A percentile compares a stretch with the other conserved stretches of the same genome.
phyloP scores from a whole-genome alignment of 1,140 invertebrate genomes.

The Zaprionus taronus region DNA sequence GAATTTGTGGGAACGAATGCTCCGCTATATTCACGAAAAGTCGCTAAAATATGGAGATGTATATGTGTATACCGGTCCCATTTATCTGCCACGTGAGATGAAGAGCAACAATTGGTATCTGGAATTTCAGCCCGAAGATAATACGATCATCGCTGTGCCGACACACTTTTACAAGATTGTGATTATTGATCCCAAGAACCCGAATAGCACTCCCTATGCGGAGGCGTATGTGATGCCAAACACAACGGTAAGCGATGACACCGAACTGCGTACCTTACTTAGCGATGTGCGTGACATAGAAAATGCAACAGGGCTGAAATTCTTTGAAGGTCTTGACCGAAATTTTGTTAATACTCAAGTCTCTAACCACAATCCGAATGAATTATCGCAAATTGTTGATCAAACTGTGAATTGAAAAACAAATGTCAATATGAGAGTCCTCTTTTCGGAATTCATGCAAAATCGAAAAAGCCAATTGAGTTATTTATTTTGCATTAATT shows the following conservation, averaged over 20 bases:
- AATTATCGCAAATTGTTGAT: background rate
- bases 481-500: no score
- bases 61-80: slow-evolving; percentile 98
- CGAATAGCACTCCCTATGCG: slow-evolving; percentile 90
- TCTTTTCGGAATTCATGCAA: no score
- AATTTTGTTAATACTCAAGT: slow-evolving; percentile 60
- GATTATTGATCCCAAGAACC: slow-evolving; percentile 88
- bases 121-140: slow-evolving; percentile 97
- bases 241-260: slow-evolving; percentile 89
- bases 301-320: slow-evolving; percentile 94
- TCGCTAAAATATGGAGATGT: slow-evolving; percentile 93
- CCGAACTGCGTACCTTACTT: slow-evolving; percentile 90
- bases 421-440: background rate
- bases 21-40: slow-evolving; percentile 92
- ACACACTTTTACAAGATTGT: slow-evolving; percentile 99
- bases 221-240: slow-evolving; percentile 98
- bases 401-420: background rate
- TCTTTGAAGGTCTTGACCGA: slow-evolving; percentile 90
- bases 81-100: slow-evolving; percentile 94
- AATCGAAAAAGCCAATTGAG: no score
- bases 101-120: slow-evolving; percentile 94
- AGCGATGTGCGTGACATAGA: slow-evolving; percentile 96
- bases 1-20: slow-evolving; percentile 94
- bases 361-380: background rate
- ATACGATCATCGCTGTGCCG: slow-evolving; percentile 97